Conservation (phyloP, 2,797 vertebrate species). For the Diplodus puntazzo region DNA sequence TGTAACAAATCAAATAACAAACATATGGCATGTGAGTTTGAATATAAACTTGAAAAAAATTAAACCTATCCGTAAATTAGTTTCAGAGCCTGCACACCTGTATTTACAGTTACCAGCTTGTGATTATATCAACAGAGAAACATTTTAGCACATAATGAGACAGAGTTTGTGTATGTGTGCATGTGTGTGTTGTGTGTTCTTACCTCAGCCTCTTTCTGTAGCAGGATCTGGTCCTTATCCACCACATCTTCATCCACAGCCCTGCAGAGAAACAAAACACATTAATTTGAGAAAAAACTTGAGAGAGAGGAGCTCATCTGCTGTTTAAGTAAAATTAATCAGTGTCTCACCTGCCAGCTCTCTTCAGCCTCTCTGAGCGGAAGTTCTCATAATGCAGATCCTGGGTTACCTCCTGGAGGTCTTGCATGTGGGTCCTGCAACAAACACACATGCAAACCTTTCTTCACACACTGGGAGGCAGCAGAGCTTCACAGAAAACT, state of each 20-base stretch:
- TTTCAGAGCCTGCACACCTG: background rate
- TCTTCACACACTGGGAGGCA: constrained; percentile 67
- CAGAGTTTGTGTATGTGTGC: no score
- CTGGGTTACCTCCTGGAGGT: constrained; percentile 93
- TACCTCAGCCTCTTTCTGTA: constrained; percentile 96
- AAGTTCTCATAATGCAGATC: constrained; percentile 95
- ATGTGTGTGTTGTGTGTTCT: constrained; percentile 40
- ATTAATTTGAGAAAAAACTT: background rate
- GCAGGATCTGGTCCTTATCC: constrained; percentile 95
- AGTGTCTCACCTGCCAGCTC: constrained; percentile 81
- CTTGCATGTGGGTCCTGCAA: constrained; percentile 93
- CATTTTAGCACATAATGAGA: background rate
- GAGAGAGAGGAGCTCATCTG: background rate
- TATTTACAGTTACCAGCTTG: background rate
- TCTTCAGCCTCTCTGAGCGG: constrained; percentile 93
- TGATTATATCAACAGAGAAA: background rate
- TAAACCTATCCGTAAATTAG: background rate
- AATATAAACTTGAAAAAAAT: background rate
- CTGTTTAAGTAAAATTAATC: background rate
- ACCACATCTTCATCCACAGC: constrained; percentile 92
- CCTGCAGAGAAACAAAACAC: constrained; percentile 69
- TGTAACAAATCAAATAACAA: background rate
- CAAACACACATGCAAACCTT: constrained; percentile 33
- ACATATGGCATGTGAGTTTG: background rate
- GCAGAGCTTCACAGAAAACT: constrained; percentile 24